Base-by-base conservation (phyloP, 2,797 vertebrate genomes). In the Oreonectes daqikongensis region DNA sequence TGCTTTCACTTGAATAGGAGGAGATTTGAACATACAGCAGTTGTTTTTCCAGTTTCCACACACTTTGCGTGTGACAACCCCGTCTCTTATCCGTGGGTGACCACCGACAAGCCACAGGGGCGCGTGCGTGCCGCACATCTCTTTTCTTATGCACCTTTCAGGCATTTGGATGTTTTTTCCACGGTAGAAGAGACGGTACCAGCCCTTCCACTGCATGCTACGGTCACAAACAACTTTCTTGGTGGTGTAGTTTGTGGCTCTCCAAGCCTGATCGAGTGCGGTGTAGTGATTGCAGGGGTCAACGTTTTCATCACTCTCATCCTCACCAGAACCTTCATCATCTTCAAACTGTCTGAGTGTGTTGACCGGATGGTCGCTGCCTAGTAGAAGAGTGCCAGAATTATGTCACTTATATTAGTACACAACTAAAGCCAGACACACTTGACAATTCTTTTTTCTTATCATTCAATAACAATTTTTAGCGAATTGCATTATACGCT, bases 121-220 rank as follows among this genome's bases (percentile, higher is more conserved):
- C 4, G 86, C 14, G 5, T 85, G 72, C 5, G 87, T 88, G 32
- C 88, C 74, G 7, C 88, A 90, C 11, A 50, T 81, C 24, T 90
- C 55, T 3, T 40, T 32, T 2, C 71, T 83, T 22, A 89, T 70
- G 0, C 88, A 89, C 57, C 74, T 69, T 73, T 88, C 87, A 0
- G 87, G 88, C 87, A 89, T 88, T 65, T 88, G 87, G 48, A 88
- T 77, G 28, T 81, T 82, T 65, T 59, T 64, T 0, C 88, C 87
- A 0, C 71, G 84, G 75, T 85, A 89, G 72, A 75, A 88, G 70
- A 89, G 74, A 20, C 86, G 71, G 78, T 88, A 89, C 84, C 87
- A 0, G 14, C 89, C 86, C 28, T 82, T 85, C 86, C 89, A 88
- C 20, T 79, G 63, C 35, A 80, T 18, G 0, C 64, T 2, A 2